A percentile compares a stretch with the other conserved stretches of the same genome.
These are phyloP conservation scores for Sparidentex hasta DNA, from an alignment of 2,797 vertebrate genomes.

Conservation along the genomic window DNA sequence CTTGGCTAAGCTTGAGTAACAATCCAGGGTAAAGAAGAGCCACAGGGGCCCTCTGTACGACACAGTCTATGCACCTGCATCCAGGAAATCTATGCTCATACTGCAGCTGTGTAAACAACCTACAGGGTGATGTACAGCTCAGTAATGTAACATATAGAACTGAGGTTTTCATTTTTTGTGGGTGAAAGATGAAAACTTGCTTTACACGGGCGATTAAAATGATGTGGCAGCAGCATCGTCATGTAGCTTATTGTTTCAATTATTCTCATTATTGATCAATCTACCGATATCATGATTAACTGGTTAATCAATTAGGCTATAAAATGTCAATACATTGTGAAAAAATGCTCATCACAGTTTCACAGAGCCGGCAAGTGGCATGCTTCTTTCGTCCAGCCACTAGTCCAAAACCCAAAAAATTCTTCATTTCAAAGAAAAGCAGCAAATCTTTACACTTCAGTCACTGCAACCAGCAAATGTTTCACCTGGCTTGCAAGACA, in stretches of 20 bases:
- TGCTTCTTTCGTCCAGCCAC: too few relatives aligned
- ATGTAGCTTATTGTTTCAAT: not conserved
- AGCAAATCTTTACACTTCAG: too few relatives aligned
- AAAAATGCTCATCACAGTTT: too few relatives aligned
- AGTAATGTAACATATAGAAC: conserved; percentile 11
- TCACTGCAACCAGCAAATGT: too few relatives aligned
- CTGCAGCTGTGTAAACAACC: conserved; percentile 72
- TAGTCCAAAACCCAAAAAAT: too few relatives aligned
- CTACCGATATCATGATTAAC: too few relatives aligned
- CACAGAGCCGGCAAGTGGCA: too few relatives aligned
- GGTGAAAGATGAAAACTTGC: not conserved
- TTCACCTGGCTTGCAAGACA: too few relatives aligned
- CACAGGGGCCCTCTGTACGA: conserved; percentile 46
- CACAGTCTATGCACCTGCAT: conserved; percentile 30
- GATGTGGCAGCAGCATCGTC: not conserved
- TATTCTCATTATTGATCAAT: too few relatives aligned
- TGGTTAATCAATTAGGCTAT: too few relatives aligned
- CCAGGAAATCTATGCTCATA: conserved; percentile 1
- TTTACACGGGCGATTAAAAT: not conserved
- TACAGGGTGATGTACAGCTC: conserved; percentile 5
- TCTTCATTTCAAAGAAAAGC: too few relatives aligned
- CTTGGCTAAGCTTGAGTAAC: conserved; percentile 67
- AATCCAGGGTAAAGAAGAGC: conserved; percentile 51
- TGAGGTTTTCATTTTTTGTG: not conserved
- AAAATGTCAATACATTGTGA: too few relatives aligned